Evolutionary conservation across 2,888 invertebrate genomes (phyloP).

Genomic region (Dorcus parallelipipedus): DNA sequence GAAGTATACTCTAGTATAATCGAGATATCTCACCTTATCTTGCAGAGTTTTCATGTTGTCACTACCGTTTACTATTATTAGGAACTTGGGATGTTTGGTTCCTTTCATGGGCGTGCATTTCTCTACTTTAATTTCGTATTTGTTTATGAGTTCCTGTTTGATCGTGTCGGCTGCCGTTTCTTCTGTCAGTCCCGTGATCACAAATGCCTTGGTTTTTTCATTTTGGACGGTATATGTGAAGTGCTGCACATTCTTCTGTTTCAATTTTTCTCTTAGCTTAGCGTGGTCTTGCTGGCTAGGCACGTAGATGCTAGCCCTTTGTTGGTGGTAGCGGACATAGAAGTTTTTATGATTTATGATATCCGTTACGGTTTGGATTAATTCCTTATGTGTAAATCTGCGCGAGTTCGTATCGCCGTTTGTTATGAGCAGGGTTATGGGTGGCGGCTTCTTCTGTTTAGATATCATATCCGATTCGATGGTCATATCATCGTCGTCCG

Average conservation of each 20-base stretch:
- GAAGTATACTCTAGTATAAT: background rate
- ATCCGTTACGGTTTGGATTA: too few species aligned
- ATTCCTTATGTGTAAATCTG: too few species aligned
- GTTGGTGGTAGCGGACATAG: too few species aligned
- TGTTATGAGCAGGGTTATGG: too few species aligned
- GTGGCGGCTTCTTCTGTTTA: too few species aligned
- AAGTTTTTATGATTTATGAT: too few species aligned
- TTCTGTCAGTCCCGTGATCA: conserved; percentile 1
- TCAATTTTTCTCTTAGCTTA: too few species aligned
- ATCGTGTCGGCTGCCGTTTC: background rate
- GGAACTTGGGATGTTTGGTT: background rate
- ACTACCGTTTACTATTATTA: background rate
- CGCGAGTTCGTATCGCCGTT: too few species aligned
- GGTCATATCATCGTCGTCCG: background rate
- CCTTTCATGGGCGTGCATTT: background rate
- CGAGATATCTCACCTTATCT: background rate
- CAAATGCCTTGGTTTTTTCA: background rate
- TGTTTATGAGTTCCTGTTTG: background rate
- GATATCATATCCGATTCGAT: background rate
- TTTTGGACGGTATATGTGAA: background rate
- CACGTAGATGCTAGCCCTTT: too few species aligned
- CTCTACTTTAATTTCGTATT: background rate
- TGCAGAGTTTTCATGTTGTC: background rate
- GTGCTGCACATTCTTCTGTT: too few species aligned
- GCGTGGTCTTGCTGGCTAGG: too few species aligned